Evolutionary conservation across 1,140 invertebrate species (phyloP), one percentile per base, ranked within the genome.

Genomic region (Drosophila baimaii): DNA sequence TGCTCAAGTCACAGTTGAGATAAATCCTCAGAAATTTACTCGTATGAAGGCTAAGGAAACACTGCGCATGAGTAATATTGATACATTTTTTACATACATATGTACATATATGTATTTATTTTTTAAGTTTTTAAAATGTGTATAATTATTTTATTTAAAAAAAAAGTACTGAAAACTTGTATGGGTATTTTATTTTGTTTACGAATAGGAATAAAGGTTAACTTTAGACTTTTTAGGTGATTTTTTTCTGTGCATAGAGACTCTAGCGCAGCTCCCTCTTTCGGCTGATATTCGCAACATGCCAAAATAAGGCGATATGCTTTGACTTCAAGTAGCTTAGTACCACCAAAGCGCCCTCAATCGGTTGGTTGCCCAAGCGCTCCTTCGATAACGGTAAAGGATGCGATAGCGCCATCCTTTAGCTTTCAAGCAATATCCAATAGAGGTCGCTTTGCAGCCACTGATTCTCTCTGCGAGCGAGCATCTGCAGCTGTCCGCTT

Each of bases 381-480:
- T 39, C 31, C 8, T 21, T 33, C 10, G 25, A 51, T 39, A 63
- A 39, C 55, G 35, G 13, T 21, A 62, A 19, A 9, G 19, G 3
- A 25, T 19, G 29, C 12, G 29, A 25, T 17, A 10, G n/a, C n/a
- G 2, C 1, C n/a, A 23, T 62, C 21, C 23, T 25, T 66, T 3
- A 19, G 21, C 33, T 66, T 23, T 35, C 19, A 9, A 5, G 17
- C 6, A 3, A 3, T 35, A 13, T 10, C 8, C 46, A 5, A 12
- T 5, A 69, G 65, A 44, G 21, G 65, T 54, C 65, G 62, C 35
- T 44, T n/a, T 43, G 21, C 62, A 27, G 61, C 62, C n/a, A 12
- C 41, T 44, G 47, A 29, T 13, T 52, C 5, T 25, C 29, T 23
- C 59, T 13, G 17, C 13, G 23, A 31, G 35, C 21, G 21, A 33